A percentile compares a stretch with the other conserved stretches of the same genome.
phyloP scores from a whole-genome alignment of 2,888 invertebrate species.

The Tiphia femorata region DNA sequence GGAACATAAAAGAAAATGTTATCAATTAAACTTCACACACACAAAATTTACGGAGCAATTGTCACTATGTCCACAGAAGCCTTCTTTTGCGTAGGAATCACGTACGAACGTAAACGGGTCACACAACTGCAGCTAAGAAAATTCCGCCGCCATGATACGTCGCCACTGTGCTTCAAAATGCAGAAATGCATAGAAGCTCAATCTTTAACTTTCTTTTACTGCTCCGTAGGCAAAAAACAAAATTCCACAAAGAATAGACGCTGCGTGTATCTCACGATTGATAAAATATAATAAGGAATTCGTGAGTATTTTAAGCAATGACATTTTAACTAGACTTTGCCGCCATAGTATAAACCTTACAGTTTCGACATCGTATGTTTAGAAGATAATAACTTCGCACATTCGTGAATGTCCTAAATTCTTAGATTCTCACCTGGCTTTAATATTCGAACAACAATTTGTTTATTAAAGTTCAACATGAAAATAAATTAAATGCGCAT shows the following conservation, averaged over 20 bases:
- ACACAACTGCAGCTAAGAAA: constrained; percentile 43
- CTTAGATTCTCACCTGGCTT: constrained; percentile 40
- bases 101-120: constrained; percentile 29
- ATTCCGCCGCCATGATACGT: constrained; percentile 57
- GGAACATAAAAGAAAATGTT: neutral
- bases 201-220: neutral
- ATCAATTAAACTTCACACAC: constrained; percentile 12
- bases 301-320: constrained; percentile 23
- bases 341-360: constrained; percentile 51
- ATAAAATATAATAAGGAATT: too few species aligned
- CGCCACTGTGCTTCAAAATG: constrained; percentile 46
- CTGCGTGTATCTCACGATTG: too few species aligned
- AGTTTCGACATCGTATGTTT: constrained; percentile 17
- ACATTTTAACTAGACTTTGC: constrained; percentile 46
- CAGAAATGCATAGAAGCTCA: constrained; percentile 17
- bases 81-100: constrained; percentile 31
- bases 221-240: too few species aligned
- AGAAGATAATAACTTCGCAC: too few species aligned
- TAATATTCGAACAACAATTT: constrained; percentile 34
- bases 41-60: constrained; percentile 17
- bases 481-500: constrained; percentile 28
- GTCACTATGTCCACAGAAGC: constrained; percentile 27
- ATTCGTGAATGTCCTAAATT: too few species aligned
- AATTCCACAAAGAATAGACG: too few species aligned
- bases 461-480: constrained; percentile 39